phyloP scores from a whole-genome alignment of 35 echinoderm and acorn worm genomes.

The Nesometra sesokonis region DNA sequence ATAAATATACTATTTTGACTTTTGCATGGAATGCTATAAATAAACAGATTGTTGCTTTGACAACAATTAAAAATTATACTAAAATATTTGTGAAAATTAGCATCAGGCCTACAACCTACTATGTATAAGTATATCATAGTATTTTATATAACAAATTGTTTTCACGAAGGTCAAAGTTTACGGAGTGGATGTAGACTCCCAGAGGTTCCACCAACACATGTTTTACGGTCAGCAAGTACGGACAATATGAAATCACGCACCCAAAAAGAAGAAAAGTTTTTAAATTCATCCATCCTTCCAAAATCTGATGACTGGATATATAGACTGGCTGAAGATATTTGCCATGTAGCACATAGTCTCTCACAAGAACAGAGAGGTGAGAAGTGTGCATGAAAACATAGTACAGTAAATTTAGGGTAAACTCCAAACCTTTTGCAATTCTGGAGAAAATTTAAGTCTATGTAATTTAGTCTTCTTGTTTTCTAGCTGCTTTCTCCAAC shows the following conservation, averaged over 20 bases:
- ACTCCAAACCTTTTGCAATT: no score
- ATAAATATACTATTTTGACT: no score
- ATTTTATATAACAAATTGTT: not conserved
- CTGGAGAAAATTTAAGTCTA: no score
- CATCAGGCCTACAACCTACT: no score
- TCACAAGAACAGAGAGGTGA: not conserved
- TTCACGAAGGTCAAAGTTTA: not conserved
- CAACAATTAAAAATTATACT: no score
- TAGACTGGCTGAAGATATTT: not conserved
- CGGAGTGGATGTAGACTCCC: not conserved
- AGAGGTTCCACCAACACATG: not conserved
- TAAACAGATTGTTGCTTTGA: no score
- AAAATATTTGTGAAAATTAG: no score
- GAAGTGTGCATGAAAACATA: not conserved
- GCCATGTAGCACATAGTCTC: not conserved
- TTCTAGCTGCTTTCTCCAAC: no score
- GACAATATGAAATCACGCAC: not conserved
- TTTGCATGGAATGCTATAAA: no score
- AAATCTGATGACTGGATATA: not conserved
- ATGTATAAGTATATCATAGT: no score
- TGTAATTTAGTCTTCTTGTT: no score
- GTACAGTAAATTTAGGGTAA: no score
- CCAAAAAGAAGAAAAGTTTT: not conserved
- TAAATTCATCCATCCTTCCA: not conserved
- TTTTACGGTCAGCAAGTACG: not conserved